Conservation (phyloP, 2,797 vertebrate species). For the Melanotaenia pygmaea region DNA sequence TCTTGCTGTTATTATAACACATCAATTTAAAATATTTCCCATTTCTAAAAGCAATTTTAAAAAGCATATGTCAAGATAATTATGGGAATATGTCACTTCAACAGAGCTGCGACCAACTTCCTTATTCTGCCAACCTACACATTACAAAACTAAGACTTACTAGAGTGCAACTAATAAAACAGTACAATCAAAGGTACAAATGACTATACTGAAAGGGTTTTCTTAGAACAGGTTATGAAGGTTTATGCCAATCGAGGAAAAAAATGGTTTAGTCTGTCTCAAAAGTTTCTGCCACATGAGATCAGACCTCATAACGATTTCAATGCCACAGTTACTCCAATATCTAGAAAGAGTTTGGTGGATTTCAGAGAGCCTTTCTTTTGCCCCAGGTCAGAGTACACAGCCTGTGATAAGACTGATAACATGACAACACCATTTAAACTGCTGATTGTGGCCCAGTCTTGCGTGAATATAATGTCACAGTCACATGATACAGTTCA, state of each 20-base stretch:
- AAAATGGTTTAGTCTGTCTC: constrained; percentile 35
- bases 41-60: constrained; percentile 13
- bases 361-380: constrained; percentile 61
- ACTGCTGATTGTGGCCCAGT: constrained; percentile 31
- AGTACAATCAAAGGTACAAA: constrained; percentile 49
- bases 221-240: constrained; percentile 41
- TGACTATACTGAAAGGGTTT: constrained; percentile 44
- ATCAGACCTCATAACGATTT: constrained; percentile 57
- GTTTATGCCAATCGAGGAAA: constrained; percentile 26
- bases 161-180: constrained; percentile 13
- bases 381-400: constrained; percentile 78
- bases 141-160: constrained; percentile 23
- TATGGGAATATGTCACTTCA: constrained; percentile 20
- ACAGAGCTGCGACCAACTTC: constrained; percentile 33
- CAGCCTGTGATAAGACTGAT: constrained; percentile 72
- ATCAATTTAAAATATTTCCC: neutral
- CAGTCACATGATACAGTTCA: constrained; percentile 10
- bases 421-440: constrained; percentile 59
- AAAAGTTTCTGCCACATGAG: constrained; percentile 38
- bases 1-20: neutral
- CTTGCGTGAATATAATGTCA: constrained; percentile 25
- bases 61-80: constrained; percentile 18
- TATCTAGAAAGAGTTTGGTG: constrained; percentile 43
- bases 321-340: constrained; percentile 47
- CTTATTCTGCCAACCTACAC: constrained; percentile 28